Conservation (phyloP, 2,113 vertebrate species). For the Vanacampus margaritifer region DNA sequence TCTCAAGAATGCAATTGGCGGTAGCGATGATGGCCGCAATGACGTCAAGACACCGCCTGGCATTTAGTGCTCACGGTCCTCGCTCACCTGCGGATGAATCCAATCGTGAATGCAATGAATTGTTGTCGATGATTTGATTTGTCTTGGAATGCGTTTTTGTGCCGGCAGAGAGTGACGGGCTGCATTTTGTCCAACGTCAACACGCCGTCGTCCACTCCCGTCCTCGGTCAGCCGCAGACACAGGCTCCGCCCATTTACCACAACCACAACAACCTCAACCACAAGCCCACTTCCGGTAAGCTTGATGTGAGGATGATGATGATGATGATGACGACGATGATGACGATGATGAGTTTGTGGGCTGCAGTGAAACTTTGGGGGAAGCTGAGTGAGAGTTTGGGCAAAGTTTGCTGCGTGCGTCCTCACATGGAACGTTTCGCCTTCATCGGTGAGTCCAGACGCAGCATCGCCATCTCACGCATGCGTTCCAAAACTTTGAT, state of each 20-base stretch:
- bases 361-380: slow-evolving; percentile 87
- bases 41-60: no score
- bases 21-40: no score
- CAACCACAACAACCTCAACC: slow-evolving; percentile 78
- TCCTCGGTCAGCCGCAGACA: slow-evolving; percentile 92
- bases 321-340: neutral
- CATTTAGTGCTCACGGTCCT: no score
- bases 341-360: slow-evolving; percentile 12
- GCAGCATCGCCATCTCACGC: no score
- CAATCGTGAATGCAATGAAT: no score
- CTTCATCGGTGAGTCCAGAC: slow-evolving; percentile 83
- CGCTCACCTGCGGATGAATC: no score
- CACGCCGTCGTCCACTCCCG: slow-evolving; percentile 90
- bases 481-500: neutral
- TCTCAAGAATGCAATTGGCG: no score
- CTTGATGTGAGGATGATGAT: neutral
- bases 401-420: slow-evolving; percentile 93
- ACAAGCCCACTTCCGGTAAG: slow-evolving; percentile 86
- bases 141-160: no score
- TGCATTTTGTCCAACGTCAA: slow-evolving; percentile 98
- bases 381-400: slow-evolving; percentile 90
- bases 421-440: slow-evolving; percentile 92
- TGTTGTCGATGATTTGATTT: no score
- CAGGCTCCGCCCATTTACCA: slow-evolving; percentile 86
- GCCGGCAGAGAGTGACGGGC: slow-evolving; percentile 89